These are phyloP conservation scores for Diaphora mendica DNA, from an alignment of 2,888 invertebrate species.

Conservation along the genomic window DNA sequence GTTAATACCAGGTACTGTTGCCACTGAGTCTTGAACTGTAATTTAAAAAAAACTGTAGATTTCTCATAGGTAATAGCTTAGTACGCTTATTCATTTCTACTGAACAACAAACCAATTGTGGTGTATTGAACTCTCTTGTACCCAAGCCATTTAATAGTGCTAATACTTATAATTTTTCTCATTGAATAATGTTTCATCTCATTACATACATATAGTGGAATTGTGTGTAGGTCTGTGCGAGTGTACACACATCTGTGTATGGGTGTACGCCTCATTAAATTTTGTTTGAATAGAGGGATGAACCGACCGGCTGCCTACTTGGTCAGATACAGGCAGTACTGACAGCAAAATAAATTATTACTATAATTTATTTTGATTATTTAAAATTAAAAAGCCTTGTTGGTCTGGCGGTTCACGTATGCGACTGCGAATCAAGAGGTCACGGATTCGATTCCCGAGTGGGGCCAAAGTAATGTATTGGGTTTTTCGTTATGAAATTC, in stretches of 20 bases:
- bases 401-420: no score
- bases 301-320: conserved; percentile 62
- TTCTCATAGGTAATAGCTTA: no score
- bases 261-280: conserved; percentile 81
- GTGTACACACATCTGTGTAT: conserved; percentile 47
- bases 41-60: no score
- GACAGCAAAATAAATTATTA: conserved; percentile 48
- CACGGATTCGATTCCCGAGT: no score
- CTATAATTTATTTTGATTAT: neutral
- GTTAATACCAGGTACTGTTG: no score
- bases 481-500: no score
- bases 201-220: conserved; percentile 7
- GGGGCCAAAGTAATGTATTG: no score
- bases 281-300: conserved; percentile 84
- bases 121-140: neutral
- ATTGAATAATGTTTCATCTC: conserved; percentile 14
- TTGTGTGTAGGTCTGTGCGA: conserved; percentile 2
- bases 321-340: conserved; percentile 66
- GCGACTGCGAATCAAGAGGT: no score
- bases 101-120: neutral
- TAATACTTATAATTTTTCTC: conserved; percentile 18
- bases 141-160: neutral
- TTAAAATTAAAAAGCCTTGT: no score
- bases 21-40: no score
- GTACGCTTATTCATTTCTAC: no score